Conservation (phyloP, 2,797 vertebrate species). For the Myotis planiceps region DNA sequence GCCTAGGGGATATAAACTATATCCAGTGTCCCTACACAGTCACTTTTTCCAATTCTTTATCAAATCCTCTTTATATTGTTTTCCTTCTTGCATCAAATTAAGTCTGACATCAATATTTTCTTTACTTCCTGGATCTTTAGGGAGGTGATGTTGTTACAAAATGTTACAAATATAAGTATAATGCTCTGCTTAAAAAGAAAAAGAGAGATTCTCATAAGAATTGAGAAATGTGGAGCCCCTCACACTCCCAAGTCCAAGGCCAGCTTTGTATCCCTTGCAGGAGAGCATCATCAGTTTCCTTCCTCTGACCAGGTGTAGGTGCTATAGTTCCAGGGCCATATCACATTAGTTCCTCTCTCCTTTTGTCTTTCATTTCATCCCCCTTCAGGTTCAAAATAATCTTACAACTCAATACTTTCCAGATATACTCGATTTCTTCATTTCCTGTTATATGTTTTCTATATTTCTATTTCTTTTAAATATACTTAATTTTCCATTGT, state of each 20-base stretch:
- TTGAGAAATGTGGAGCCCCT: background rate
- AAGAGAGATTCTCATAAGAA: background rate
- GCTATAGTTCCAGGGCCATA: background rate
- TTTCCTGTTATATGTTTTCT: background rate
- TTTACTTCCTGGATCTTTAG: background rate
- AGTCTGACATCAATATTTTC: background rate
- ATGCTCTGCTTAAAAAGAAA: background rate
- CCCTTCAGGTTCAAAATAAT: background rate
- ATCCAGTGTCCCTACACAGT: background rate
- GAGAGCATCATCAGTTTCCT: background rate
- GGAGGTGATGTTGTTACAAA: background rate
- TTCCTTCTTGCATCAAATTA: background rate
- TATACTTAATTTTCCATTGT: background rate
- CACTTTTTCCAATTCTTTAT: background rate
- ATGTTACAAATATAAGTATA: background rate
- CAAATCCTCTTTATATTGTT: background rate
- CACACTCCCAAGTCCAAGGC: background rate
- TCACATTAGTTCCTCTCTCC: background rate
- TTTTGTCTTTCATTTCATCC: background rate
- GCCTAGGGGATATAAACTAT: background rate
- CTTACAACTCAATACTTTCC: background rate
- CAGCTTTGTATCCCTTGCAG: background rate
- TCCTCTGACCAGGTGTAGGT: background rate
- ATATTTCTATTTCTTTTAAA: constrained; percentile 8
- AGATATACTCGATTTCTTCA: background rate